phyloP scores from a whole-genome alignment of 2,113 vertebrate species.

The Rhea americana region DNA sequence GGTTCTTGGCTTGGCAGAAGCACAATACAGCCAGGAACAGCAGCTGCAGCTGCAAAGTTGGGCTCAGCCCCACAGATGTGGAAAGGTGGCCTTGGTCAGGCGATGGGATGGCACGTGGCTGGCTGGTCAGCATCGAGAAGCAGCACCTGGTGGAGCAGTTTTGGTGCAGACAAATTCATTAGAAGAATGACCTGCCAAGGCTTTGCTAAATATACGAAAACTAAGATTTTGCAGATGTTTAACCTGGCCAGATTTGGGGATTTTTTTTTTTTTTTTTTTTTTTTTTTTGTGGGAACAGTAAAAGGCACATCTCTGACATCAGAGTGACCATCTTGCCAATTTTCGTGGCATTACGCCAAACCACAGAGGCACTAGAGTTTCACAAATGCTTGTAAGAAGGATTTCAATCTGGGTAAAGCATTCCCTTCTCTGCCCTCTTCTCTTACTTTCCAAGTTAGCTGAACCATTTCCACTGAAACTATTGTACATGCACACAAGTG shows the following conservation, averaged over 20 bases:
- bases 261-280: background rate
- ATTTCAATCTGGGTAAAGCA: background rate
- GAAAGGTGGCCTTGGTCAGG: background rate
- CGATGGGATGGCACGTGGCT: accelerated
- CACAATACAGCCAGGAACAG: accelerated
- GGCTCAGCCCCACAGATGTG: background rate
- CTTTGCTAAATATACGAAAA: background rate
- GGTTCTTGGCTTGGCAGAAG: background rate
- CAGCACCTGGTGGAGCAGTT: background rate
- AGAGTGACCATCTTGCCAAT: background rate
- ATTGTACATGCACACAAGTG: background rate
- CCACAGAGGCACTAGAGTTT: slow-evolving; percentile 2
- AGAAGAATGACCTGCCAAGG: background rate
- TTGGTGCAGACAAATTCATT: background rate
- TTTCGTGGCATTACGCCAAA: background rate
- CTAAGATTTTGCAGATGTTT: background rate
- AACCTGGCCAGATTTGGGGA: background rate
- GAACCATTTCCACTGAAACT: background rate
- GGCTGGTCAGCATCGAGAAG: background rate
- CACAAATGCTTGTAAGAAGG: slow-evolving; percentile 13
- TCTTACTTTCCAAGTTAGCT: background rate
- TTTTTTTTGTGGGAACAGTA: background rate
- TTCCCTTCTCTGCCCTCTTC: background rate
- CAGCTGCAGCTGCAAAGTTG: background rate
- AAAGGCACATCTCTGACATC: slow-evolving; percentile 47